phyloP scores from a whole-genome alignment of 1,140 invertebrate genomes.

The Phenacoccus solenopsis region DNA sequence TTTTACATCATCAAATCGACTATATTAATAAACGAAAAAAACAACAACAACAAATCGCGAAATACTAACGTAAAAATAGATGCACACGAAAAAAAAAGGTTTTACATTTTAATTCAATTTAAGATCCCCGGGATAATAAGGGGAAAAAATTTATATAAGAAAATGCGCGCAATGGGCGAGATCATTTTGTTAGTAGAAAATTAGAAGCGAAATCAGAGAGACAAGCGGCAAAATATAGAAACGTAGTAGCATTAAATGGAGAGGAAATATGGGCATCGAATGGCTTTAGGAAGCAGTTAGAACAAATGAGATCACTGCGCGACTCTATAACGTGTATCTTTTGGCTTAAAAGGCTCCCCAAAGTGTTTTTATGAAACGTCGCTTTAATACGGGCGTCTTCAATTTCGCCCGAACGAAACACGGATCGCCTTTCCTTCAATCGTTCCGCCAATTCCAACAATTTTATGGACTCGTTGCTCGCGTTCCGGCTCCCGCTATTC shows the following conservation, averaged over 20 bases:
- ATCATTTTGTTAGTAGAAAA: slow-evolving; percentile 3
- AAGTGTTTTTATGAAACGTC: slow-evolving; percentile 2
- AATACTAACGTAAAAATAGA: too few relatives aligned
- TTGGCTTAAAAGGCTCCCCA: neutral
- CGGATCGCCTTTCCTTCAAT: neutral
- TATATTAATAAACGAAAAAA: neutral
- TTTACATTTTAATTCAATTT: slow-evolving; percentile 4
- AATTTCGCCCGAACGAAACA: neutral
- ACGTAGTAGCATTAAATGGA: neutral
- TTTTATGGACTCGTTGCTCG: neutral
- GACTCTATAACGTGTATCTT: neutral
- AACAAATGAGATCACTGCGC: neutral
- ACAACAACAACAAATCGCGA: neutral
- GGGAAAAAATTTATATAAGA: neutral
- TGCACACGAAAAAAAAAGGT: neutral
- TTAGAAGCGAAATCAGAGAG: neutral
- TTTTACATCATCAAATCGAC: too few relatives aligned
- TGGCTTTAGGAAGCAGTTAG: slow-evolving; percentile 1
- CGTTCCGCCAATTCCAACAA: neutral
- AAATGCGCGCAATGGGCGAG: neutral
- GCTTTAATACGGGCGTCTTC: neutral
- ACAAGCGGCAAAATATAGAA: slow-evolving; percentile 1
- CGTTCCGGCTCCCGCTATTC: neutral
- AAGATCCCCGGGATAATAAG: neutral
- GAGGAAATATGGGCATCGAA: neutral